Percentiles rank a stretch among this genome's conserved stretches.
Conservation (phyloP, 2,113 vertebrate genomes). For the Typhlomys cinereus region DNA sequence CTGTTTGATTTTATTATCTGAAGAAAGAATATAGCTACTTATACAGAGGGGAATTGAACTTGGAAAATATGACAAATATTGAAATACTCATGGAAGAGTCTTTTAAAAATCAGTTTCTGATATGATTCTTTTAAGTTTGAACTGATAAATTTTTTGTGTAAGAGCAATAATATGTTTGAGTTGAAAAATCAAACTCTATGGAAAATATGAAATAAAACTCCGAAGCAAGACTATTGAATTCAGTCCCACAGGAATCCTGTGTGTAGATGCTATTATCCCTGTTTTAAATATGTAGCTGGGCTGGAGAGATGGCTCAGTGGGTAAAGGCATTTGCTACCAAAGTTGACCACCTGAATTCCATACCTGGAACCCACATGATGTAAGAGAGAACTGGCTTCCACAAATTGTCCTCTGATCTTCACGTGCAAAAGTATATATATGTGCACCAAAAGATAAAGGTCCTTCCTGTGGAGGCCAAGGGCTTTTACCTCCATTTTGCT, state of each 20-base stretch:
- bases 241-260: neutral
- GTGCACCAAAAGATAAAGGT: too few relatives aligned
- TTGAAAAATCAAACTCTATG: slow-evolving; percentile 24
- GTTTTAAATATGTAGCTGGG: too few relatives aligned
- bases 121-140: slow-evolving; percentile 49
- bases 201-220: neutral
- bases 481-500: too few relatives aligned
- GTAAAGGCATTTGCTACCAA: too few relatives aligned
- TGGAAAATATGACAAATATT: slow-evolving; percentile 43
- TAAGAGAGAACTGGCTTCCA: too few relatives aligned
- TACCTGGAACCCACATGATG: too few relatives aligned
- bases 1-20: slow-evolving; percentile 52
- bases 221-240: neutral
- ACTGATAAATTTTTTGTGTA: slow-evolving; percentile 38
- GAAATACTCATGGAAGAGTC: slow-evolving; percentile 19
- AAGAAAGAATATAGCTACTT: slow-evolving; percentile 56
- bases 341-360: too few relatives aligned
- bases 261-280: neutral
- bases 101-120: slow-evolving; percentile 53
- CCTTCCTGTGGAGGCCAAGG: too few relatives aligned
- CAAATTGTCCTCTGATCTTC: too few relatives aligned
- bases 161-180: slow-evolving; percentile 35
- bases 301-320: too few relatives aligned
- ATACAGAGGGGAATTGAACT: slow-evolving; percentile 55
- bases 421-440: too few relatives aligned